Conservation (phyloP, 1,140 invertebrate species). For the Zelostemma sp. region DNA sequence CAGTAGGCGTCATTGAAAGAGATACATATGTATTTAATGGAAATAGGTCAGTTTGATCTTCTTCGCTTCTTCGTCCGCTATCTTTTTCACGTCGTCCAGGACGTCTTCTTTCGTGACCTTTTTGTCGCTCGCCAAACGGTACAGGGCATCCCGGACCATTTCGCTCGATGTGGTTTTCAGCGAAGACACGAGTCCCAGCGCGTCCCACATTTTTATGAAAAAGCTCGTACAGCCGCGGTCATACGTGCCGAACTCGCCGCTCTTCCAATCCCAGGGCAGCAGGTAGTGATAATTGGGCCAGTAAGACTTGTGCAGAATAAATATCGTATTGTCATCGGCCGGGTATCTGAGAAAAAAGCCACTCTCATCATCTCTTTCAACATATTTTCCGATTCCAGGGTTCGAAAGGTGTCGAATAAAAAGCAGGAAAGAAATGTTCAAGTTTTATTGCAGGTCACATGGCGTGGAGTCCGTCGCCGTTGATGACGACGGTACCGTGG, state of each 20-base stretch:
- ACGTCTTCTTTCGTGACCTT: conserved; percentile 39
- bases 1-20: no score
- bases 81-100: conserved; percentile 42
- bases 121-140: conserved; percentile 51
- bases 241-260: conserved; percentile 82
- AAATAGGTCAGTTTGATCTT: conserved; percentile 39
- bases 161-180: conserved; percentile 75
- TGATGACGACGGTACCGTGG: conserved; percentile 58
- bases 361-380: no score
- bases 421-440: no score
- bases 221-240: conserved; percentile 74
- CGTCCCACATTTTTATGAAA: conserved; percentile 77
- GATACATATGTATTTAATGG: conserved; percentile 33
- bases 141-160: conserved; percentile 74
- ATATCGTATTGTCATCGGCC: conserved; percentile 79
- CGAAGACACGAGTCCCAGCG: conserved; percentile 74
- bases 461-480: conserved; percentile 45
- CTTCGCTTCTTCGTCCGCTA: conserved; percentile 39
- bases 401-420: no score
- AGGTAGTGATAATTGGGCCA: conserved; percentile 86
- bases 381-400: no score
- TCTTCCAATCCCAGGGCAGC: conserved; percentile 82
- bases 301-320: conserved; percentile 78
- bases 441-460: no score
- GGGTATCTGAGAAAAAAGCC: conserved; percentile 72